Base-by-base conservation (phyloP, 2,797 vertebrate species). In the Natrix natrix region DNA sequence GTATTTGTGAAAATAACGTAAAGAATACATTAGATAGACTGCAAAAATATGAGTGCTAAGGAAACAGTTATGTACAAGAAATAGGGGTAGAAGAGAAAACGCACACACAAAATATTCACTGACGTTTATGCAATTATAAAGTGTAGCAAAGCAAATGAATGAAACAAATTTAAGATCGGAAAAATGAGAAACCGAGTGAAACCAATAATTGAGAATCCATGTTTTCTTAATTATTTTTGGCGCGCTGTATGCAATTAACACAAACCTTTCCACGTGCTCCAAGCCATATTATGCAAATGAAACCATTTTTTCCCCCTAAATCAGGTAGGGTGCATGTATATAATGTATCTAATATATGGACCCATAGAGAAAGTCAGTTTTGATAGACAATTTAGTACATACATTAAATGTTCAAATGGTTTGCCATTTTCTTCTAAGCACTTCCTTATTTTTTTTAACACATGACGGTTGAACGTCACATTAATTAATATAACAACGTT, bases 261-360 rank as follows among this genome's bases (percentile, higher is more conserved):
- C 93, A 66, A 88, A 63, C 22, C 74, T 2, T n/a, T 87, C 17
- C 20, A 2, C 86, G 91, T 20, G 28, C 24, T 0, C 0, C 55
- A 91, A 59, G 48, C 56, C 91, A 78, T 56, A 24, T 93, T 94
- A 91, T 90, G 90, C 83, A 95, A 94, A 96, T 94, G 63, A 69
- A 1, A 93, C 91, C 20, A 24, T 48, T 83, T 74, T 20, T 6
- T 24, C 5, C 4, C 32, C 37, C 20, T 83, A 83, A 83, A 83
- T 12, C 48, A 83, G 20, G 37, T 48, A 48, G 74, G 22, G 74
- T 83, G 20, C 24, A 48, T 83, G 48, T 83, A 48, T 43, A 83
- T n/a, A 32, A 17, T 32, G 6, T 32, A 69, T 16, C n/a, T 32
- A 69, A 69, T 6, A 8, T 78, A 37, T 0, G 8, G 8, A 20